phyloP scores from a whole-genome alignment of 1,140 invertebrate species.

The Drosophila simulans region DNA sequence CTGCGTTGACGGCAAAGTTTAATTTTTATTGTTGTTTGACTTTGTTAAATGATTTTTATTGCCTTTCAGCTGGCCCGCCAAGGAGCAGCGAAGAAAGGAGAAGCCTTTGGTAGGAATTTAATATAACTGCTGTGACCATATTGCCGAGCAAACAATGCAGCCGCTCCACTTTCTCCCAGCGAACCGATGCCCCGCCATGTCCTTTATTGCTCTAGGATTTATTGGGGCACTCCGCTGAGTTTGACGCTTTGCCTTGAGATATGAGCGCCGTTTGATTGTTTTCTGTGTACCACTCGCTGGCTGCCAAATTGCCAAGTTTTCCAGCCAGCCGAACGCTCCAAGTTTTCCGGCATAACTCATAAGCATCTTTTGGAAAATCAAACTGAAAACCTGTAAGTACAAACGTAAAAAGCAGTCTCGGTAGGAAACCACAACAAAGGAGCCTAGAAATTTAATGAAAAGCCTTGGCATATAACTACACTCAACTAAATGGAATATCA shows the following conservation, averaged over 20 bases:
- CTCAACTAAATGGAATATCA: background rate
- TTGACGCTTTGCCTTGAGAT: conserved; percentile 38
- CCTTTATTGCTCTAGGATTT: conserved; percentile 28
- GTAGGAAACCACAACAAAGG: conserved; percentile 67
- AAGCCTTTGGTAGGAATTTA: conserved; percentile 82
- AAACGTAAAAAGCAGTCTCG: conserved; percentile 15
- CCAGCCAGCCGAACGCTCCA: conserved; percentile 2
- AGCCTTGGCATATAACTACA: background rate
- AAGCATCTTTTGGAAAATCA: conserved; percentile 35
- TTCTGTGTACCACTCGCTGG: conserved; percentile 5
- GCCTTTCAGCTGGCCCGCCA: conserved; percentile 47
- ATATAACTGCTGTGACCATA: conserved; percentile 78
- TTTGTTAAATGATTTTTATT: conserved; percentile 83
- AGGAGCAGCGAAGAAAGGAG: background rate
- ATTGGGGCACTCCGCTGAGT: conserved; percentile 24
- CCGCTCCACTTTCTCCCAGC: conserved; percentile 37
- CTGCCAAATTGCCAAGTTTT: conserved; percentile 41
- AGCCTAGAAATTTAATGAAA: conserved; percentile 23
- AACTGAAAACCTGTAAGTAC: conserved; percentile 32
- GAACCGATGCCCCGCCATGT: conserved; percentile 28
- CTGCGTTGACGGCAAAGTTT: conserved; percentile 79
- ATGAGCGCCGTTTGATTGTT: conserved; percentile 48
- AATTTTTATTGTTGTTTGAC: conserved; percentile 83
- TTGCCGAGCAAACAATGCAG: conserved; percentile 75
- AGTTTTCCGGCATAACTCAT: conserved; percentile 22